phyloP scores from a whole-genome alignment of 2,888 invertebrate genomes.

The Agonopterix alstromeriana region DNA sequence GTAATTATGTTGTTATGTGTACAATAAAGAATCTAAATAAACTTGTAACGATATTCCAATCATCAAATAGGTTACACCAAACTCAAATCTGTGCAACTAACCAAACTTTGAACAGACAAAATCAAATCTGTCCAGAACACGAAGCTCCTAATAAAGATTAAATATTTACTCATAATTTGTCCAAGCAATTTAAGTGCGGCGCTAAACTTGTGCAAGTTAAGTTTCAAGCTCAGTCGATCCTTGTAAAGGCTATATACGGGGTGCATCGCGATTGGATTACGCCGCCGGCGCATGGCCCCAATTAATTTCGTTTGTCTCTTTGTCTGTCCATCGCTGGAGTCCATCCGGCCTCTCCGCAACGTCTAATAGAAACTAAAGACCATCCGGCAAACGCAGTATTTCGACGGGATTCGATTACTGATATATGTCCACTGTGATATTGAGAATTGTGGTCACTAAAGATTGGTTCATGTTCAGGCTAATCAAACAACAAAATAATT shows the following conservation, averaged over 20 bases:
- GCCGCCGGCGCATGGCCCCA: slow-evolving; percentile 56
- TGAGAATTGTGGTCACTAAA: background rate
- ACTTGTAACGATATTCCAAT: too few relatives aligned
- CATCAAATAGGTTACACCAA: too few relatives aligned
- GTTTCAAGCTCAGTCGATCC: slow-evolving; percentile 21
- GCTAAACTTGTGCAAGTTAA: slow-evolving; percentile 14
- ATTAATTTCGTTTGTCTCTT: slow-evolving; percentile 73
- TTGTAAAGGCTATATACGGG: slow-evolving; percentile 42
- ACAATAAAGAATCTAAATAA: too few relatives aligned
- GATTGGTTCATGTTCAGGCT: too few relatives aligned
- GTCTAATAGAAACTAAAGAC: slow-evolving; percentile 51
- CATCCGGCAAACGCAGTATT: slow-evolving; percentile 53
- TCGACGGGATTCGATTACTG: slow-evolving; percentile 58
- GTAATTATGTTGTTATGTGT: too few relatives aligned
- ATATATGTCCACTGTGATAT: slow-evolving; percentile 10
- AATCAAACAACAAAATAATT: too few relatives aligned
- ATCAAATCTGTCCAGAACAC: too few relatives aligned
- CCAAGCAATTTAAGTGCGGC: too few relatives aligned
- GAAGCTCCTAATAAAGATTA: too few relatives aligned
- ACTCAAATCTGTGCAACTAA: too few relatives aligned
- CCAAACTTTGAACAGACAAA: too few relatives aligned
- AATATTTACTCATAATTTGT: too few relatives aligned
- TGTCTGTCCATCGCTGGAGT: slow-evolving; percentile 36
- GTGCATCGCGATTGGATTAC: slow-evolving; percentile 54
- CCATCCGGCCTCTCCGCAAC: slow-evolving; percentile 19